A percentile compares a stretch with the other conserved stretches of the same genome.
phyloP scores from a whole-genome alignment of 1,140 invertebrate genomes.

The Neotoxoptera formosana region DNA sequence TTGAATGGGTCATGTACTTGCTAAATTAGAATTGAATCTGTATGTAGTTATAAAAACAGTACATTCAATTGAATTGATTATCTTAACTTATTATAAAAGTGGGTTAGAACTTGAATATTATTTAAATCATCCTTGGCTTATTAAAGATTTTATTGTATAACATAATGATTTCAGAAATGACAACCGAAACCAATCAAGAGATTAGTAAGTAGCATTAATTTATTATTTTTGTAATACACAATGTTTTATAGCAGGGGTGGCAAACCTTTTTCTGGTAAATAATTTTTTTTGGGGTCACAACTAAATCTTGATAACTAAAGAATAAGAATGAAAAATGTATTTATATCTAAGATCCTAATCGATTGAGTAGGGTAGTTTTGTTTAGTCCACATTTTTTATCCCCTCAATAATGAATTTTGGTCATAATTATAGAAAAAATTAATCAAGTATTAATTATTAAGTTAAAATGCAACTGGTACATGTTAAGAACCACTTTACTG shows the following conservation, averaged over 20 bases:
- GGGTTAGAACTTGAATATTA: neutral
- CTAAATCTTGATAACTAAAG: neutral
- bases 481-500: neutral
- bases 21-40: neutral
- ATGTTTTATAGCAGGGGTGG: neutral
- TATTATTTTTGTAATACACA: neutral
- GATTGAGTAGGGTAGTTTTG: neutral
- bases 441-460: neutral
- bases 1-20: neutral
- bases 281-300: neutral
- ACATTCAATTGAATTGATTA: neutral
- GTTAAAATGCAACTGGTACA: neutral
- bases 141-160: neutral
- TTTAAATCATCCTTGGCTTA: neutral
- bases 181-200: constrained; percentile 12
- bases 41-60: neutral
- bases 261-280: neutral
- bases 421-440: neutral
- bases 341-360: neutral
- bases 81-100: neutral
- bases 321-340: neutral
- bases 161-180: constrained; percentile 44
- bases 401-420: neutral
- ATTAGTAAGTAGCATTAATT: constrained; percentile 32
- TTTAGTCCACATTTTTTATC: neutral